Evolutionary conservation across 2,113 vertebrate species (phyloP).

Genomic region (Mustelus asterias): DNA sequence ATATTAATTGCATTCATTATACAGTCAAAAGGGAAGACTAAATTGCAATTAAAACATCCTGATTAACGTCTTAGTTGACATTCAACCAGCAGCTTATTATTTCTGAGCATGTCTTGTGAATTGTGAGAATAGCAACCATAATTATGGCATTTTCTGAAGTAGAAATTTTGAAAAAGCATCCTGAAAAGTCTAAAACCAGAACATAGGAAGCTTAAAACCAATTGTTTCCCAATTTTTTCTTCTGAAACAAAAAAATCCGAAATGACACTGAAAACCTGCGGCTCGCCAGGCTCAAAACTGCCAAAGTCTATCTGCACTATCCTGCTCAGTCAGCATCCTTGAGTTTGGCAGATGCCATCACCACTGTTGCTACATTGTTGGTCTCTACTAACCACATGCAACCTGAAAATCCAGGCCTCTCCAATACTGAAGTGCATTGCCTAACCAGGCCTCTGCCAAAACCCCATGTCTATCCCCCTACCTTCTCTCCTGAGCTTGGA

Average conservation of each 20-base stretch:
- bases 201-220: not conserved
- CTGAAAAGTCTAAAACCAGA: not conserved
- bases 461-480: not conserved
- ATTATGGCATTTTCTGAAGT: not conserved
- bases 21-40: not conserved
- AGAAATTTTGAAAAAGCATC: not conserved
- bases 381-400: not conserved
- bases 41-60: not conserved
- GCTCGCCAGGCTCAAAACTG: not conserved
- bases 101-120: not conserved
- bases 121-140: not conserved
- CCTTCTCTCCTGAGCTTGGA: not conserved
- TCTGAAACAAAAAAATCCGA: not conserved
- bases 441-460: not conserved
- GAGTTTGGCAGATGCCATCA: not conserved
- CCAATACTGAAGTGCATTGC: not conserved
- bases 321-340: not conserved
- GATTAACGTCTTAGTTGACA: not conserved
- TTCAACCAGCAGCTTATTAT: not conserved
- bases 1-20: conserved; percentile 9
- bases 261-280: not conserved
- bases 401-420: not conserved
- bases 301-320: not conserved
- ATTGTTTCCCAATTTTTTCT: not conserved
- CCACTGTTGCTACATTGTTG: not conserved